Base-by-base conservation (phyloP, 2,113 vertebrate species). In the Engraulis encrasicolus region DNA sequence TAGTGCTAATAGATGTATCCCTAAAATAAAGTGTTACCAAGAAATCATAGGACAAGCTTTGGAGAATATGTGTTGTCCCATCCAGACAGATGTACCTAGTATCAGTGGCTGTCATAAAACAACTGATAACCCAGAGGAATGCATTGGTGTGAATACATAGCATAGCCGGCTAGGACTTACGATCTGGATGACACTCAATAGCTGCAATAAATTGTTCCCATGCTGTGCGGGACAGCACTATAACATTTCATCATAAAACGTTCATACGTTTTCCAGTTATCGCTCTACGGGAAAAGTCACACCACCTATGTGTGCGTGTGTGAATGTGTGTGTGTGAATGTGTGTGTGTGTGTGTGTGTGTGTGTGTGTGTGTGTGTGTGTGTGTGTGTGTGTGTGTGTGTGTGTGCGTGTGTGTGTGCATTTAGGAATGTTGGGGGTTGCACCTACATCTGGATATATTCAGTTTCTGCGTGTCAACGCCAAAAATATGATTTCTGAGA, bases 401-500 rank as follows among this genome's bases (percentile, higher is more conserved):
- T 27, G 61, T 34, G 23, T 71, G 61, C 31, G 61, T 71, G 11
- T 71, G 23, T 71, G 23, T 71, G 23, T 66, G 58, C 31, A 14
- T 66, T 66, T 66, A 14, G 6, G 61, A 71, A 9, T 31, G 1
- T n/a, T 12, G 23, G 23, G 61, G 20, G 54, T 23, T 6, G 54
- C 54, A 58, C 54, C 54, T 58, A 19, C 27, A 50, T 82, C 52
- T 82, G 74, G 84, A 82, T 79, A 23, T 18, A 49, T 52, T 86
- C 61, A 83, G 12, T 27, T 79, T 40, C 1, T 20, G 31, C 38
- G 11, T n/a, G 5, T n/a, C 18, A 17, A 54, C n/a, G 45, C 82
- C 82, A 74, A 74, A 74, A 74, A 66, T 49, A 19, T 80, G 48
- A 50, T 36, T 83, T 81, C 37, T 77, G 66, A 34, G 81, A 83